These are phyloP conservation scores for Clivina fossor DNA, from an alignment of 2,888 invertebrate genomes.

Conservation along the genomic window DNA sequence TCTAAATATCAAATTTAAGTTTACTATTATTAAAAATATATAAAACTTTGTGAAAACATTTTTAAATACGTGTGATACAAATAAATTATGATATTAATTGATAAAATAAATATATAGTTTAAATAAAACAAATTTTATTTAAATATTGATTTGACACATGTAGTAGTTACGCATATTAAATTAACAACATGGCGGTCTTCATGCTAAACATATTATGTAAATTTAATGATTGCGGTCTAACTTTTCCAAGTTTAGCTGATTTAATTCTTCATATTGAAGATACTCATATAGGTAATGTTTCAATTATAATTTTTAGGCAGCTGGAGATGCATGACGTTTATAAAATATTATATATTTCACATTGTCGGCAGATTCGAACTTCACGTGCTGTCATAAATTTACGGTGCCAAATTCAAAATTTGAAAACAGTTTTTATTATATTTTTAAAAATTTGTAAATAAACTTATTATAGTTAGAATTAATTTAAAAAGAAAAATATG, in stretches of 20 bases:
- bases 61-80: slow-evolving; percentile 1
- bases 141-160: slow-evolving; percentile 10
- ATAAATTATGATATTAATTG: not conserved
- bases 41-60: not conserved
- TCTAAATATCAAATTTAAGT: slow-evolving; percentile 2
- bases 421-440: not conserved
- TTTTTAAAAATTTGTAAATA: too few species aligned
- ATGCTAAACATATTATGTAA: slow-evolving; percentile 87
- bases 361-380: slow-evolving; percentile 11
- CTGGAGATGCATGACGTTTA: slow-evolving; percentile 8
- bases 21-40: slow-evolving; percentile 2
- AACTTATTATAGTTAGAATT: too few species aligned
- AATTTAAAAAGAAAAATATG: too few species aligned
- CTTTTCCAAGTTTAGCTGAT: slow-evolving; percentile 77
- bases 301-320: too few species aligned
- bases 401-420: slow-evolving; percentile 30
- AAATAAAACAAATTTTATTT: not conserved
- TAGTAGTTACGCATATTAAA: slow-evolving; percentile 47
- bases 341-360: slow-evolving; percentile 11
- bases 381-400: slow-evolving; percentile 35
- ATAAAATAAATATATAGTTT: slow-evolving; percentile 3
- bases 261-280: slow-evolving; percentile 87
- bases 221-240: slow-evolving; percentile 83
- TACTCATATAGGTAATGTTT: slow-evolving; percentile 78
- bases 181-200: slow-evolving; percentile 79